Evolutionary conservation across 2,797 vertebrate genomes (phyloP), one percentile per base, ranked within the genome.

Genomic region (Austrolebias charrua): DNA sequence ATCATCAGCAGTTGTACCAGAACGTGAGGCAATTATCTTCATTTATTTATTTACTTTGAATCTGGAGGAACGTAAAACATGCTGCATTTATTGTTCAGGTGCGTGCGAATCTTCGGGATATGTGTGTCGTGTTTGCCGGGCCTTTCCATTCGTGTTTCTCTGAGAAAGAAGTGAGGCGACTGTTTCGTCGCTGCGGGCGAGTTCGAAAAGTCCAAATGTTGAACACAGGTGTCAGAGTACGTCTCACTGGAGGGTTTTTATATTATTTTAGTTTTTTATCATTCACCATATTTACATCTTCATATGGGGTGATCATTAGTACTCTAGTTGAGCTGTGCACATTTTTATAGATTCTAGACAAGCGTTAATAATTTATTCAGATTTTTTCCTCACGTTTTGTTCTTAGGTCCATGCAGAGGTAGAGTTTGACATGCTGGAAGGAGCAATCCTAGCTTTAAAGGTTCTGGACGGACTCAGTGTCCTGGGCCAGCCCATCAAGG

Each of bases 101-200:
- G 85, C 87, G 76, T 31, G 60, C 75, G 31, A 86, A 84, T 74
- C 90, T 95, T 63, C 80, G 84, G 66, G 91, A 93, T 62, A 92
- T 98, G 94, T 94, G 94, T 63, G 92, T 92, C 1, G 80, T 97
- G 79, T 97, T 93, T 2, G 94, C 88, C 2, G 95, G 96, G 18
- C 96, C 96, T 13, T 90, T 98, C 71, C 89, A 90, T 29, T 80
- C 77, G 16, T 73, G 63, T 15, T 87, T 90, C 63, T 90, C 91
- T 19, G 63, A 93, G 19, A 84, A 56, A 63, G 79, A 91, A 11
- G 88, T 95, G 73, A 92, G 79, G 84, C 93, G 65, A 58, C 85
- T 94, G 44, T 95, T 97, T 71, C 43, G 85, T 42, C 89, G 69
- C 61, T 97, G 93, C 33, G 95, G 96, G 45, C 84, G 89, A 0